These are phyloP conservation scores for Drosophila novamexicana DNA, from an alignment of 1,140 invertebrate species.

Conservation along the genomic window DNA sequence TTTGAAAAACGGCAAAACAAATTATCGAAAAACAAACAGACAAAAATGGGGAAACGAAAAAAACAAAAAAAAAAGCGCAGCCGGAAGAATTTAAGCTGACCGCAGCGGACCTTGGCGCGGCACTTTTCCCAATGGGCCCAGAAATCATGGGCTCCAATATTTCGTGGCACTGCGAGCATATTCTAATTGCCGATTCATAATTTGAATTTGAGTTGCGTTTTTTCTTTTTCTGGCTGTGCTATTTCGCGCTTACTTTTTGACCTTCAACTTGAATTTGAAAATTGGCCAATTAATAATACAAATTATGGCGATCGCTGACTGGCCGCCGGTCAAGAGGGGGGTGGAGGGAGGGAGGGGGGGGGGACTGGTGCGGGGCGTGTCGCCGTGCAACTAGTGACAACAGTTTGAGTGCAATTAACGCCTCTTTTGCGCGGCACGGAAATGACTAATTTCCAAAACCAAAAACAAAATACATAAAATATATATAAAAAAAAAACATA, in stretches of 20 bases:
- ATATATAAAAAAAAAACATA: background rate
- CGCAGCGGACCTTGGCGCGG: constrained; percentile 19
- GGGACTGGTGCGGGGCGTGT: constrained; percentile 10
- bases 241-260: constrained; percentile 53
- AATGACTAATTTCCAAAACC: constrained; percentile 68
- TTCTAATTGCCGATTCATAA: constrained; percentile 53
- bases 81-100: constrained; percentile 10
- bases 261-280: constrained; percentile 82
- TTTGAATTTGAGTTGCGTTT: constrained; percentile 44
- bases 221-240: constrained; percentile 19
- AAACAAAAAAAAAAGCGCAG: background rate
- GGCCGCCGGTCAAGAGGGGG: background rate
- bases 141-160: constrained; percentile 4
- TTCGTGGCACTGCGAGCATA: constrained; percentile 6
- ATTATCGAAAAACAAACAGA: background rate
- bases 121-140: constrained; percentile 24
- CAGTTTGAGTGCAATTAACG: constrained; percentile 74
- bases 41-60: background rate
- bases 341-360: background rate
- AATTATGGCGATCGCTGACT: constrained; percentile 67
- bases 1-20: constrained; percentile 1
- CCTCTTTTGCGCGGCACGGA: constrained; percentile 56
- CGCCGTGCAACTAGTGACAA: constrained; percentile 61
- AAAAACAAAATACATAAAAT: background rate
- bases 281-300: constrained; percentile 79